Percentiles rank a stretch among this genome's conserved stretches.
Conservation (phyloP, 2,888 invertebrate genomes). For the Loripinus fragilis region DNA sequence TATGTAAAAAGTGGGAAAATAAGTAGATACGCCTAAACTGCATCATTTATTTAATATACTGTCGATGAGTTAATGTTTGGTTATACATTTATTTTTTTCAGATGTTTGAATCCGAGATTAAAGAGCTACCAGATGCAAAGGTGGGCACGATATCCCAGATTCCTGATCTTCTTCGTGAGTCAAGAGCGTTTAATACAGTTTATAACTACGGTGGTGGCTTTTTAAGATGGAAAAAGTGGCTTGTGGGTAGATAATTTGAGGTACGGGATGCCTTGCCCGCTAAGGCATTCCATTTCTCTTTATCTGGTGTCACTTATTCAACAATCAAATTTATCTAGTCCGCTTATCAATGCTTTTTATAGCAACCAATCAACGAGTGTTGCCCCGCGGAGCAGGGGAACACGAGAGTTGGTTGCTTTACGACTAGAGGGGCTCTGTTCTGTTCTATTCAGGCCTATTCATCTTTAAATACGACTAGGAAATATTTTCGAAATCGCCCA, state of each 20-base stretch:
- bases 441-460: too few species aligned
- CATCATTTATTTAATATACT: too few species aligned
- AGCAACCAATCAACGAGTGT: too few species aligned
- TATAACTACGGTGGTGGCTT: conserved; percentile 38
- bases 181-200: conserved; percentile 32
- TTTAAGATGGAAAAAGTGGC: conserved; percentile 43
- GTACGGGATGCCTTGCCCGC: conserved; percentile 47
- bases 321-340: conserved; percentile 39
- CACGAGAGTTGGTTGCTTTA: too few species aligned
- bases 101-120: conserved; percentile 16
- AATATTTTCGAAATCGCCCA: too few species aligned
- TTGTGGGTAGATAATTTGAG: background rate
- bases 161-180: conserved; percentile 36
- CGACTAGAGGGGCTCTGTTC: too few species aligned
- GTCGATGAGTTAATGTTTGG: too few species aligned
- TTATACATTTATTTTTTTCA: conserved; percentile 13
- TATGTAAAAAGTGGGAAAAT: too few species aligned
- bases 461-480: too few species aligned
- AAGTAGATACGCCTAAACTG: too few species aligned
- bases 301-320: conserved; percentile 55
- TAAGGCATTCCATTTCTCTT: conserved; percentile 46
- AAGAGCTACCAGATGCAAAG: conserved; percentile 38
- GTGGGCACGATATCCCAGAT: conserved; percentile 35
- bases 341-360: conserved; percentile 56
- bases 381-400: too few species aligned